Percentiles rank a stretch among this genome's conserved stretches.
These are phyloP conservation scores for Sminthurides aquaticus DNA, from an alignment of 2,888 invertebrate species.

Conservation along the genomic window DNA sequence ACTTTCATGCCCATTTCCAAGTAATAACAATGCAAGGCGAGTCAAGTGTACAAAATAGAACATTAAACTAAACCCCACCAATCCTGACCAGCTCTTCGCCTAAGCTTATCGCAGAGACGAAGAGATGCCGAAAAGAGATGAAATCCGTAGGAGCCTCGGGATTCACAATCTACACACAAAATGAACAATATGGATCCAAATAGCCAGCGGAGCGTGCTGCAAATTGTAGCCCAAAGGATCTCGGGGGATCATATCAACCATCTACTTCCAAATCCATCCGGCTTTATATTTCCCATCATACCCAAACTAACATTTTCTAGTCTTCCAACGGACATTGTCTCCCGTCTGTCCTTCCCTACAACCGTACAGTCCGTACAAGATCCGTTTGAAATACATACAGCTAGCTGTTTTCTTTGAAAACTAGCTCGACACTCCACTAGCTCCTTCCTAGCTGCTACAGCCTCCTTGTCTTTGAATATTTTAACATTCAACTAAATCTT, in stretches of 20 bases:
- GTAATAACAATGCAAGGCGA: conserved; percentile 7
- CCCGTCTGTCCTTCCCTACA: too few species aligned
- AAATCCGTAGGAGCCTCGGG: background rate
- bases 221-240: conserved; percentile 41
- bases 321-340: too few species aligned
- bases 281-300: background rate
- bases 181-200: conserved; percentile 33
- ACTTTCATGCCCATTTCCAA: background rate
- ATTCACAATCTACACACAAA: conserved; percentile 2
- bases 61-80: conserved; percentile 13
- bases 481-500: too few species aligned
- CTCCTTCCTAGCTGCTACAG: too few species aligned
- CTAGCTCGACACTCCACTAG: too few species aligned
- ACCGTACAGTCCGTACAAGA: too few species aligned
- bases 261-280: conserved; percentile 37
- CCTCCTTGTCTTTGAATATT: too few species aligned
- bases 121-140: background rate
- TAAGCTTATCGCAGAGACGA: background rate
- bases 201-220: conserved; percentile 40
- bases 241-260: conserved; percentile 40
- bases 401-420: too few species aligned
- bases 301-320: too few species aligned
- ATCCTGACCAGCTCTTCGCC: background rate
- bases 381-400: too few species aligned
- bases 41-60: conserved; percentile 15